Percentiles rank a stretch among this genome's conserved stretches.
phyloP scores from a whole-genome alignment of 2,113 vertebrate genomes.

The Phylloscopus whistleri region DNA sequence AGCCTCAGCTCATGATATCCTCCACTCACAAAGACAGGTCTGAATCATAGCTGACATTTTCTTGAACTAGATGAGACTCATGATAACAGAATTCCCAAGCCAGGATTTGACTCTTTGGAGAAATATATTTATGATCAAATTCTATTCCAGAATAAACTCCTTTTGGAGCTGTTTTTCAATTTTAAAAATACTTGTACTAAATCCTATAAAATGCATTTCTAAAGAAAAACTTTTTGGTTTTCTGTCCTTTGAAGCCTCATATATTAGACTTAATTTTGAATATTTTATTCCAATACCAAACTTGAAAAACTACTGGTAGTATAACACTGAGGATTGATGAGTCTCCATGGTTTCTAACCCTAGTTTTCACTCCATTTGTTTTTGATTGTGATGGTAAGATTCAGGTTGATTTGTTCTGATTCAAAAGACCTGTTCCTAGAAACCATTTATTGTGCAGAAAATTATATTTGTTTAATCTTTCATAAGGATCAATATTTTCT shows the following conservation, averaged over 20 bases:
- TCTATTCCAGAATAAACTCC: not conserved
- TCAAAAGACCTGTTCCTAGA: not conserved
- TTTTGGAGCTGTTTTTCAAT: not conserved
- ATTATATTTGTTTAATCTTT: not conserved
- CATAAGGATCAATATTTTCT: fast-evolving
- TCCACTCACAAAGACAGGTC: not conserved
- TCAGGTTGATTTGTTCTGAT: not conserved
- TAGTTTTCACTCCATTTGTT: not conserved
- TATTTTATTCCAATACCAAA: not conserved
- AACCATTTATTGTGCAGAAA: not conserved
- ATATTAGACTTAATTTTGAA: not conserved
- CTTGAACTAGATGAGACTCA: not conserved
- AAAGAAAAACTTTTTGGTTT: not conserved
- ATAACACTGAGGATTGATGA: not conserved
- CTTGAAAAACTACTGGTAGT: not conserved
- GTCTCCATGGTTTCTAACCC: not conserved
- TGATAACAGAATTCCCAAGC: not conserved
- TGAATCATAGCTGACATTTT: not conserved
- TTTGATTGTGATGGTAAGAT: not conserved
- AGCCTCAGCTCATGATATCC: not conserved
- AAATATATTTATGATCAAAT: not conserved
- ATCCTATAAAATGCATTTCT: not conserved
- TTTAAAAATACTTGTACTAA: not conserved
- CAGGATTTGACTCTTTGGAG: not conserved
- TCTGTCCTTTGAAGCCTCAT: not conserved